phyloP scores from a whole-genome alignment of 2,113 vertebrate species.

The Nothobranchius furzeri region DNA sequence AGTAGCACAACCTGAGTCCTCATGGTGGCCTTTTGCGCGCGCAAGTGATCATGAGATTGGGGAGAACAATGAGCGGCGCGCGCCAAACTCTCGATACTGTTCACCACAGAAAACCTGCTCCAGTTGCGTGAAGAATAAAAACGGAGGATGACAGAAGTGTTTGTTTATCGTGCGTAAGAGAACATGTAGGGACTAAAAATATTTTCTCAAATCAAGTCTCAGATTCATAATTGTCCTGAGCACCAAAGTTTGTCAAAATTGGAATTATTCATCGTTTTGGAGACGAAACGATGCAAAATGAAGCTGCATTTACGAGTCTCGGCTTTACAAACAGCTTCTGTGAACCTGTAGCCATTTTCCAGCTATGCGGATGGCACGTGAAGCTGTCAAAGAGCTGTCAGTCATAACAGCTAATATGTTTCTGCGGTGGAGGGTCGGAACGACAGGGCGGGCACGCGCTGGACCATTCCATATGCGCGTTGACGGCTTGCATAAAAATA shows the following conservation, averaged over 20 bases:
- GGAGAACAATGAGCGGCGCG: conserved; percentile 31
- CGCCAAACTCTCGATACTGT: not conserved
- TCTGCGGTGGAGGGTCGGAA: conserved; percentile 52
- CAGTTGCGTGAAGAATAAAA: too few species aligned
- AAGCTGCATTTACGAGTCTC: too few species aligned
- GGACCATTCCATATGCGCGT: conserved; percentile 53
- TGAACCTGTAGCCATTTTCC: conserved; percentile 15
- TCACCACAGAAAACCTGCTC: not conserved
- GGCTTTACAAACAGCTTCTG: not conserved
- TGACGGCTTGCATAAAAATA: conserved; percentile 8
- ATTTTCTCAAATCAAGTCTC: conserved; percentile 17
- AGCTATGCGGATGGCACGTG: conserved; percentile 32
- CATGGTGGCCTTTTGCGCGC: conserved; percentile 31
- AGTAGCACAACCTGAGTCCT: not conserved
- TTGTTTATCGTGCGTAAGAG: too few species aligned
- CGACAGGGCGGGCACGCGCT: conserved; percentile 58
- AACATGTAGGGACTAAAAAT: too few species aligned
- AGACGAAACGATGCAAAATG: not conserved
- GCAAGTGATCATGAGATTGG: conserved; percentile 37
- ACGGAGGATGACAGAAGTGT: too few species aligned
- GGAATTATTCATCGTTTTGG: too few species aligned
- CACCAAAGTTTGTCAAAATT: not conserved
- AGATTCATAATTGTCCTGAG: conserved; percentile 42
- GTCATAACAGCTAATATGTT: conserved; percentile 59
- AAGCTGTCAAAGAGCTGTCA: conserved; percentile 57